phyloP scores from a whole-genome alignment of 2,113 vertebrate genomes.

The Silurus glanis region DNA sequence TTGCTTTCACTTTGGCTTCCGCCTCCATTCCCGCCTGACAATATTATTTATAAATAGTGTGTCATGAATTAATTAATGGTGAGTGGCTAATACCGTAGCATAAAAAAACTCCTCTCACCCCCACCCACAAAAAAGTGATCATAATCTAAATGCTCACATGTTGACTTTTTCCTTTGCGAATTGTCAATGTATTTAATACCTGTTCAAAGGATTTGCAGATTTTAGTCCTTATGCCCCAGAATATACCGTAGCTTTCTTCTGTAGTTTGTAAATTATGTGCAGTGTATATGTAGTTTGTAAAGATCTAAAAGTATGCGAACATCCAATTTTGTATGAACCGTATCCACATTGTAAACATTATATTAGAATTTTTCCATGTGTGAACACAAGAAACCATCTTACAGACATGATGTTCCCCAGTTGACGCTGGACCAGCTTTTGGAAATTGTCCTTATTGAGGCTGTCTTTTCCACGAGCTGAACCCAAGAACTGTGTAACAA shows the following conservation, averaged over 20 bases:
- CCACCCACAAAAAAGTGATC: not conserved
- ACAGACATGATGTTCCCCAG: conserved; percentile 67
- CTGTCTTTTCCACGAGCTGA: conserved; percentile 62
- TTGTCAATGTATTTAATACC: not conserved
- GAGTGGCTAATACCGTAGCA: not conserved
- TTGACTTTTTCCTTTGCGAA: not conserved
- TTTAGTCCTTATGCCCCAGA: not conserved
- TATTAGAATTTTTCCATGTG: not conserved
- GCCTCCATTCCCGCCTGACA: too few relatives aligned
- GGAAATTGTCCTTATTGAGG: conserved; percentile 59
- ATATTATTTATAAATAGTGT: not conserved
- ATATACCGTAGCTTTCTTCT: not conserved
- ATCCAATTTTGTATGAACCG: not conserved
- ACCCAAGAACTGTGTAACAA: conserved; percentile 65
- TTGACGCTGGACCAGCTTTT: conserved; percentile 64
- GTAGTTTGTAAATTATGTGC: not conserved
- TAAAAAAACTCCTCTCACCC: not conserved
- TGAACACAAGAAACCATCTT: conserved; percentile 9
- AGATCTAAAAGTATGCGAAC: not conserved
- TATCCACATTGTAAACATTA: too few relatives aligned
- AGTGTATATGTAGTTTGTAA: not conserved
- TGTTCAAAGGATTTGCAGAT: not conserved
- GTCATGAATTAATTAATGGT: not conserved
- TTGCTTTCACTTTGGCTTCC: too few relatives aligned
- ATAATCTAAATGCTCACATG: not conserved